Evolutionary conservation across 2,888 invertebrate species (phyloP).

Genomic region (Drosophila siamana): DNA sequence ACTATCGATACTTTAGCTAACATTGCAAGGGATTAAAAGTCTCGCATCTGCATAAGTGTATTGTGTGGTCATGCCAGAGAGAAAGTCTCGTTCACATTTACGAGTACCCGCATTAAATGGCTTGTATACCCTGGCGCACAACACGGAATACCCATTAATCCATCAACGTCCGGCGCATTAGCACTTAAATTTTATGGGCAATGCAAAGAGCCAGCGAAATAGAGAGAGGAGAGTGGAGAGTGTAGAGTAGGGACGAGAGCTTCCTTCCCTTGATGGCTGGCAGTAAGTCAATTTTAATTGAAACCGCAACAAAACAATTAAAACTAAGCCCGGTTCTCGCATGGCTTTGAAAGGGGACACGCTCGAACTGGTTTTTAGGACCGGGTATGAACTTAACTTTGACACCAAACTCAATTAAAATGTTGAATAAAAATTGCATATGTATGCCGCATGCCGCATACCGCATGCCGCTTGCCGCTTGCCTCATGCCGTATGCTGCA

Average conservation of each 20-base stretch:
- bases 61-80: background rate
- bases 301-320: conserved; percentile 78
- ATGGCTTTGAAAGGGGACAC: conserved; percentile 22
- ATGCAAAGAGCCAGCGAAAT: background rate
- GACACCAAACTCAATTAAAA: conserved; percentile 77
- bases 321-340: conserved; percentile 55
- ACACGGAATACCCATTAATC: conserved; percentile 45
- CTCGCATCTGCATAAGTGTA: background rate
- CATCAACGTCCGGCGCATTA: conserved; percentile 51
- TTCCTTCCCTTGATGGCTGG: conserved; percentile 6
- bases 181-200: conserved; percentile 55
- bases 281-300: conserved; percentile 72
- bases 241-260: background rate
- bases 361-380: conserved; percentile 24
- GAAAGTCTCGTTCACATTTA: conserved; percentile 40
- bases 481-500: background rate
- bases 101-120: conserved; percentile 41
- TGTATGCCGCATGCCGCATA: conserved; percentile 39
- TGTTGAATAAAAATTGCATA: conserved; percentile 72
- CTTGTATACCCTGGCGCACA: conserved; percentile 16
- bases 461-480: background rate
- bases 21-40: conserved; percentile 20
- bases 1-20: conserved; percentile 8
- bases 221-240: too few relatives aligned
- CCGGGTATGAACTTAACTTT: conserved; percentile 73